Base-by-base conservation (phyloP, 2,113 vertebrate species). In the Plotosus lineatus region DNA sequence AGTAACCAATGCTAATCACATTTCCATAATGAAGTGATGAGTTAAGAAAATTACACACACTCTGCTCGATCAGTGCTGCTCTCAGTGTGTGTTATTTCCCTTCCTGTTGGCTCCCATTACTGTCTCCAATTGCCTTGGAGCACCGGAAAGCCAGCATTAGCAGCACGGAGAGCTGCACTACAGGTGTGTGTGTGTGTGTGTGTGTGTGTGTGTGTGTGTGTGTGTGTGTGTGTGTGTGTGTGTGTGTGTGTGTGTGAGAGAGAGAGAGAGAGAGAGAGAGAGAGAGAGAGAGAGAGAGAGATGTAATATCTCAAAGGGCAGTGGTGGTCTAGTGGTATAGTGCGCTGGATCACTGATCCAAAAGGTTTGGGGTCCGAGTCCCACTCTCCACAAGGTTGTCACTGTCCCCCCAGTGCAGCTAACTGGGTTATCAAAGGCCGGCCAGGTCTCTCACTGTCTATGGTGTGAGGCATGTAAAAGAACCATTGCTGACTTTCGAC, bases 11-110 rank as follows among this genome's bases (percentile, higher is more conserved):
- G 83, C 85, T 81, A 83, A 89, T 89, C 89, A 87, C 84, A 85
- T 83, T 75, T 85, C 75, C 65, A 88, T 86, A 89, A 92, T 91
- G 84, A 88, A 84, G 84, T 85, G 87, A 87, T 91, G 88, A 89
- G 78, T 86, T 87, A 83, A 83, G 85, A 86, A 88, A 86, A 92
- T 92, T 90, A 90, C 87, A 85, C 80, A 74, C 73, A 84, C 84
- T 77, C 60, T 80, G 44, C 78, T 68, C 78, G 69, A 81, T 85
- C 75, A 76, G 78, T 88, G 84, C 81, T 89, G 21, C 51, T 65
- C 71, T 84, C 85, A 88, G 89, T 87, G 86, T 85, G 81, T 19
- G 11, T 42, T 10, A 44, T 75, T 87, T 82, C 81, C 79, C 78
- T 31, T 60, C 42, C 71, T 65, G 33, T 75, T 84, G 69, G 38